Percentiles rank a stretch among this genome's conserved stretches.
These are phyloP conservation scores for Mythimna pallens DNA, from an alignment of 2,888 invertebrate species.

Conservation along the genomic window DNA sequence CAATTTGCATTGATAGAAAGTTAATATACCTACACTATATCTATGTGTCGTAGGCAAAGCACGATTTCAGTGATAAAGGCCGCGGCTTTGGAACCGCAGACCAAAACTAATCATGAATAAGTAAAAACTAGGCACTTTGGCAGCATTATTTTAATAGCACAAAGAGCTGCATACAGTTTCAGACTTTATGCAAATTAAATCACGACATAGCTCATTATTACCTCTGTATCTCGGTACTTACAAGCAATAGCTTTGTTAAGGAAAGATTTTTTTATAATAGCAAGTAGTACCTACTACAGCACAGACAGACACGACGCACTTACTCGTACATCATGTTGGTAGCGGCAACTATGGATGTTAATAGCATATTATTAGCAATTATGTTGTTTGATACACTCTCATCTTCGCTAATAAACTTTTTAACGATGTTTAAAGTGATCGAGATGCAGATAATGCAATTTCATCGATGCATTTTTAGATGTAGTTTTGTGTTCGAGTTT, in stretches of 20 bases:
- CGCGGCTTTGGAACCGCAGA: background rate
- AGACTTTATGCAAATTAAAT: constrained; percentile 49
- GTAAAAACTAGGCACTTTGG: background rate
- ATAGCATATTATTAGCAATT: constrained; percentile 14
- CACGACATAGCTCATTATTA: constrained; percentile 46
- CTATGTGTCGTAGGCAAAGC: too few species aligned
- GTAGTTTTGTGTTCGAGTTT: background rate
- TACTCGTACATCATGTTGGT: background rate
- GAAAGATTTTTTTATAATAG: constrained; percentile 15
- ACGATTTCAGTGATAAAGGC: background rate
- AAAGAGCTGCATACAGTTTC: background rate
- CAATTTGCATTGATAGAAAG: too few species aligned
- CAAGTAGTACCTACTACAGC: background rate
- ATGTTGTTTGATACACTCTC: constrained; percentile 24
- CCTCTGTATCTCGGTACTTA: background rate
- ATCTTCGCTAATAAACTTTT: constrained; percentile 36
- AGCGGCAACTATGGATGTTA: constrained; percentile 7
- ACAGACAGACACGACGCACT: background rate
- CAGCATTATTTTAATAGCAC: background rate
- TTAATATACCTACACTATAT: too few species aligned
- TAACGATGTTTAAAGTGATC: constrained; percentile 10
- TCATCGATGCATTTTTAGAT: constrained; percentile 7
- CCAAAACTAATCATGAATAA: background rate
- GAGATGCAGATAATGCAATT: constrained; percentile 3
- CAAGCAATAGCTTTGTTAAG: constrained; percentile 4